Base-by-base conservation (phyloP, 2,888 invertebrate genomes). In the Incurvaria masculella region DNA sequence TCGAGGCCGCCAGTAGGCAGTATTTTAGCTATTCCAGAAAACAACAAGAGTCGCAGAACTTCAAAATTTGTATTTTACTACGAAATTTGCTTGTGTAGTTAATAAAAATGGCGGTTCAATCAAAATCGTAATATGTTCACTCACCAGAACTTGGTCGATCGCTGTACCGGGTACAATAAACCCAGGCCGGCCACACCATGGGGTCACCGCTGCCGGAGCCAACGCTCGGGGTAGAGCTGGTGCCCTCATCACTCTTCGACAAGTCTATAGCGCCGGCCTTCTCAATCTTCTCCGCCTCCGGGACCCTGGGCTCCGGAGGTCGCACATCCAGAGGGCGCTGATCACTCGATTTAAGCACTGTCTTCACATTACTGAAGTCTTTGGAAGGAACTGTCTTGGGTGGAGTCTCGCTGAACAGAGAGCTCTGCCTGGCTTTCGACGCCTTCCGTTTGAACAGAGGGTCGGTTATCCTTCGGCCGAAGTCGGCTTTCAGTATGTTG, bases 141-240 rank as follows among this genome's bases (percentile, higher is more conserved):
- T 81, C 68, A 93, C 93, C 93, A 71, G 92, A 92, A 69, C 91
- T 91, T 4, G 93, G 93, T 61, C 93, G 81, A 68, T 93, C 93
- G 60, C 89, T 90, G 76, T 98, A 98, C 64, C 98, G 81, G 6
- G 97, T 98, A 76, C 97, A 98, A 76, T 94, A 98, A 42, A 98
- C 94, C 98, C 97, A 98, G 23, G 97, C 97, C 0, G 97, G 97
- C 93, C 94, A 95, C 61, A 91, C 72, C 78, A 79, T 72, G 2
- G 73, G 65, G 27, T 74, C 64, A 16, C 64, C 71, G 2, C 51
- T 52, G 40, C 6, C 48, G 53, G 20, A 51, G 42, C 26, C 46
- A 47, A 14, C 38, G 39, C 4, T 58, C 55, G n/a, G 60, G 61
- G 23, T 56, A 55, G 2, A 61, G 56, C 73, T 75, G 4, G 67